Evolutionary conservation across 2,888 invertebrate genomes (phyloP).

Genomic region (Thalpophila matura): DNA sequence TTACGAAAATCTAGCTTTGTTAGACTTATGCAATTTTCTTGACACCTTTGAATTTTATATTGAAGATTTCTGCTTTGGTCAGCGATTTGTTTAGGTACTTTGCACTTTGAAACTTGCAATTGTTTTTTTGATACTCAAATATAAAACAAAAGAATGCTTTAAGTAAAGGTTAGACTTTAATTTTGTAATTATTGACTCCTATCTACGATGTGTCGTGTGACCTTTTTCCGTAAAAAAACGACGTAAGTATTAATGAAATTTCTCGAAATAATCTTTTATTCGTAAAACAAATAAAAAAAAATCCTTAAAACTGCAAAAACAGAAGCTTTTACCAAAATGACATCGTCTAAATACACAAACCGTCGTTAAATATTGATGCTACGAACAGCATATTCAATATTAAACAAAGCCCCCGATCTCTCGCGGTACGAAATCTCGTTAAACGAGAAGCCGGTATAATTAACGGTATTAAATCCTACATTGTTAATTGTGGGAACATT

Average conservation of each 20-base stretch:
- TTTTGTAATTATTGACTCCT: too few species aligned
- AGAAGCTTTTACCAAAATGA: not conserved
- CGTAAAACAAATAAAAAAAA: not conserved
- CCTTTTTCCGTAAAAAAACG: too few species aligned
- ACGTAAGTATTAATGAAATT: too few species aligned
- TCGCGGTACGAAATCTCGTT: constrained; percentile 52
- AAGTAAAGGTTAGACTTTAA: not conserved
- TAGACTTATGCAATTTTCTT: not conserved
- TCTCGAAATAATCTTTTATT: too few species aligned
- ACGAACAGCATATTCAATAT: constrained; percentile 43
- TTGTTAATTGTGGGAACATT: constrained; percentile 65
- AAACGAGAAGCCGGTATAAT: constrained; percentile 58
- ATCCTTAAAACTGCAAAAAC: not conserved
- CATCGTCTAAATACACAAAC: constrained; percentile 2
- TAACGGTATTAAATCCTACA: constrained; percentile 68
- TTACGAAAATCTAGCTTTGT: constrained; percentile 12
- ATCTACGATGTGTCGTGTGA: too few species aligned
- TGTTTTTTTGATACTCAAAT: not conserved
- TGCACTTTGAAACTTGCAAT: constrained; percentile 2
- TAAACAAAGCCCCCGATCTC: constrained; percentile 33
- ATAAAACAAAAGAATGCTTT: not conserved
- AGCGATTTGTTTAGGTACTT: not conserved
- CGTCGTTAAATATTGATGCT: constrained; percentile 19
- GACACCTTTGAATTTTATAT: not conserved
- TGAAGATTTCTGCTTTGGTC: not conserved